Evolutionary conservation across 2,888 invertebrate genomes (phyloP).

Genomic region (Scelioninae gen. 2): DNA sequence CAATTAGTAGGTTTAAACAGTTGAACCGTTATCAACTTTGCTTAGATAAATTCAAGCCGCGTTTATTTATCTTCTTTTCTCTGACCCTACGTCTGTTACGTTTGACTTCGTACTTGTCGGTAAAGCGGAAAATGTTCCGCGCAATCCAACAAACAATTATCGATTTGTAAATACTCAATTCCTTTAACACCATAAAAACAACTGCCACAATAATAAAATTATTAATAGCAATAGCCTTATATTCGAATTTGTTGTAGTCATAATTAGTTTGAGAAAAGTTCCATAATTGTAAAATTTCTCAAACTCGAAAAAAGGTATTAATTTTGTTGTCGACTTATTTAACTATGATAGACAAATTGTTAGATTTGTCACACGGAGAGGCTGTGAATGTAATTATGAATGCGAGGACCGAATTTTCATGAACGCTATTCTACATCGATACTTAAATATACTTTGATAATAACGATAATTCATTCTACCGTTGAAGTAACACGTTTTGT

Average conservation of each 20-base stretch:
- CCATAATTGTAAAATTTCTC: not conserved
- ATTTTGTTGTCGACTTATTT: constrained; percentile 29
- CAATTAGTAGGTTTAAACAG: too few species aligned
- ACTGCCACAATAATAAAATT: constrained; percentile 11
- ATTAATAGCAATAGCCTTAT: constrained; percentile 19
- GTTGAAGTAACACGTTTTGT: constrained; percentile 2
- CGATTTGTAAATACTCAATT: constrained; percentile 45
- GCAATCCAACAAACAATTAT: not conserved
- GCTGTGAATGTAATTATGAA: constrained; percentile 52
- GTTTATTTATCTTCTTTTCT: not conserved
- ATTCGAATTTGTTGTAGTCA: constrained; percentile 27
- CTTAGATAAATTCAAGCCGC: not conserved
- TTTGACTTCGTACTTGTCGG: not conserved
- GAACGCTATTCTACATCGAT: constrained; percentile 34
- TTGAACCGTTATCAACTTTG: too few species aligned
- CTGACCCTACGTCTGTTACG: too few species aligned
- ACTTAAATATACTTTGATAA: constrained; percentile 34
- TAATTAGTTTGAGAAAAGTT: not conserved
- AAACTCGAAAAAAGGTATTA: constrained; percentile 13
- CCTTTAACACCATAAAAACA: constrained; percentile 6
- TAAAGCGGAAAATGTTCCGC: constrained; percentile 9
- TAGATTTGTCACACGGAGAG: constrained; percentile 44
- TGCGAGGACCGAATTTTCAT: constrained; percentile 44
- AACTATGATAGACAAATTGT: constrained; percentile 37
- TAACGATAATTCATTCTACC: not conserved